phyloP scores from a whole-genome alignment of 2,797 vertebrate species.

The Rhinichthys osculus region DNA sequence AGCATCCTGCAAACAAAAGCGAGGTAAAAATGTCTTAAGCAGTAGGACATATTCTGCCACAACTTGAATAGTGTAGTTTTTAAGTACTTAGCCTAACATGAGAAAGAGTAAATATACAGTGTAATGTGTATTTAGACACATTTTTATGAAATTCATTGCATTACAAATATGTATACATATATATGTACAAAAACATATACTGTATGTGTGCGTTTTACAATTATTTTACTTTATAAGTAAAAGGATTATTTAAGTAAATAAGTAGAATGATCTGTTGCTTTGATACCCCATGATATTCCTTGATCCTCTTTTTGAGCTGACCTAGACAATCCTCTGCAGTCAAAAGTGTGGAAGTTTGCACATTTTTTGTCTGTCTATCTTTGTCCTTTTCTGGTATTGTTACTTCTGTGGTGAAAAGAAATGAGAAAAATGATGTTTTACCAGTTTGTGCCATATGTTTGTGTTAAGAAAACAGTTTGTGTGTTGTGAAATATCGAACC shows the following conservation, averaged over 20 bases:
- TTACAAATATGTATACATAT: neutral
- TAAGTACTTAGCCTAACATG: neutral
- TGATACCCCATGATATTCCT: slow-evolving; percentile 52
- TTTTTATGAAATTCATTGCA: neutral
- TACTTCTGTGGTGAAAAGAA: slow-evolving; percentile 34
- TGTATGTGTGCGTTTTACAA: neutral
- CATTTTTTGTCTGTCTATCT: neutral
- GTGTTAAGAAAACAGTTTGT: neutral
- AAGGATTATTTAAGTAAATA: neutral
- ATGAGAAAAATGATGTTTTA: neutral
- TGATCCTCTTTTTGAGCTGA: slow-evolving; percentile 57
- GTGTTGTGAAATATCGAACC: slow-evolving; percentile 39
- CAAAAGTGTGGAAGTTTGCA: slow-evolving; percentile 20
- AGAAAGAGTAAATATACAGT: neutral
- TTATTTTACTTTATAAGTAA: neutral
- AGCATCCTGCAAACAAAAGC: slow-evolving; percentile 68
- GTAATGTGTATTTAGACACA: neutral
- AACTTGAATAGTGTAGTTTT: neutral
- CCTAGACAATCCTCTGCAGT: slow-evolving; percentile 58
- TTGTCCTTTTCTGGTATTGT: slow-evolving; percentile 23
- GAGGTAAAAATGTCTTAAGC: neutral
- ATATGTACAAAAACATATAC: too few relatives aligned
- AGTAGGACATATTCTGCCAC: neutral
- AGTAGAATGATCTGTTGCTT: neutral
- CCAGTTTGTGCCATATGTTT: neutral